Percentiles rank a stretch among this genome's conserved stretches.
Conservation (phyloP, 2,797 vertebrate species). For the Urophycis tenuis region DNA sequence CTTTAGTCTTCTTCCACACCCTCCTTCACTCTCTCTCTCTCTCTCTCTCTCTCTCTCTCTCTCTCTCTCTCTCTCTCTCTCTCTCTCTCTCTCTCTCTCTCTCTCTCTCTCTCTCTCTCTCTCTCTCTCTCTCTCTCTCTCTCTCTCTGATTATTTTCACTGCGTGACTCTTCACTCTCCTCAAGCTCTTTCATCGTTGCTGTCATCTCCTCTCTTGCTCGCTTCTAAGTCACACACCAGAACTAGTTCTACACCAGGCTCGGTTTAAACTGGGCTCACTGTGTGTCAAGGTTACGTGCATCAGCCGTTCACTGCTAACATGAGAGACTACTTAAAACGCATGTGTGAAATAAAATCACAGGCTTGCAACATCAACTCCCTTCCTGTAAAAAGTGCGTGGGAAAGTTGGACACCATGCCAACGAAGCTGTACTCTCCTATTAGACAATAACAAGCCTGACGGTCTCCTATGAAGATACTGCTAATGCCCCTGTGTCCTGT, state of each 20-base stretch:
- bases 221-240: neutral
- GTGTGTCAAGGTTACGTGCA: neutral
- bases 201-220: neutral
- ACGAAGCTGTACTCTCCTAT: neutral
- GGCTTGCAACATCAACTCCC: too few species aligned
- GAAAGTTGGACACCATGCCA: neutral
- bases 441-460: neutral
- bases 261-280: neutral
- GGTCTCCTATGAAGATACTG: neutral
- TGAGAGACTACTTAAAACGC: neutral
- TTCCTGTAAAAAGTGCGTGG: too few species aligned
- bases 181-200: neutral
- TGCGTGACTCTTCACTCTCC: neutral
- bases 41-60: neutral
- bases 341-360: too few species aligned
- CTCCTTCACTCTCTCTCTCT: neutral
- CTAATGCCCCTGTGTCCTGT: neutral
- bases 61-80: neutral
- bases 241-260: neutral
- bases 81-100: neutral
- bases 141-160: neutral
- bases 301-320: neutral
- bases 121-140: neutral
- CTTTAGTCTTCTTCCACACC: conserved; percentile 12
- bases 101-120: neutral